These are phyloP conservation scores for Ladona fulva DNA, from an alignment of 1,140 invertebrate species.

Conservation along the genomic window DNA sequence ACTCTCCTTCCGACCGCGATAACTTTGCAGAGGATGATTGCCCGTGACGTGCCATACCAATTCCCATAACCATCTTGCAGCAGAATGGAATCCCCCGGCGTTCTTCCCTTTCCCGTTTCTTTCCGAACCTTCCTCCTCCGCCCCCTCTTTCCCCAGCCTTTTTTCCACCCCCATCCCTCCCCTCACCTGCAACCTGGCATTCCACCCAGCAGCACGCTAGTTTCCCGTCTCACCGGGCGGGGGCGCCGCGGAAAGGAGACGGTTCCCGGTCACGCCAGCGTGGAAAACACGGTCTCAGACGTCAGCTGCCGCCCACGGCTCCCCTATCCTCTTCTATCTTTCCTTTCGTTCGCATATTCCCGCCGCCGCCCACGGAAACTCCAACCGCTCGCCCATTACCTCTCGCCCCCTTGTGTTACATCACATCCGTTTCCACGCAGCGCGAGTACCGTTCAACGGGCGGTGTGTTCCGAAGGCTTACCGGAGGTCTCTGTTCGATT, in stretches of 20 bases:
- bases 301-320: neutral
- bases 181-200: neutral
- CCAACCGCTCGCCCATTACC: neutral
- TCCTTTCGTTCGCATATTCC: neutral
- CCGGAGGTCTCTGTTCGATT: too few species aligned
- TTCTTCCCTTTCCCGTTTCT: too few species aligned
- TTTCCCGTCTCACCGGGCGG: neutral
- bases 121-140: too few species aligned
- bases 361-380: neutral
- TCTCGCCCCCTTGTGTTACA: neutral
- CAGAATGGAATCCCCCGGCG: too few species aligned
- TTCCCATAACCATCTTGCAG: too few species aligned
- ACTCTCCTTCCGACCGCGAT: too few species aligned
- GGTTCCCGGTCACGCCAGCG: neutral
- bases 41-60: too few species aligned
- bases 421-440: constrained; percentile 2
- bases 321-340: neutral
- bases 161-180: neutral
- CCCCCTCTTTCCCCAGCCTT: too few species aligned
- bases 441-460: too few species aligned
- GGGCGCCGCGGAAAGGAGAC: neutral
- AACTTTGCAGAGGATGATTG: too few species aligned
- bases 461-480: too few species aligned
- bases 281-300: neutral
- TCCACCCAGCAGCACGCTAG: neutral